Base-by-base conservation (phyloP, 2,888 invertebrate genomes). In the Yponomeuta sedellus region DNA sequence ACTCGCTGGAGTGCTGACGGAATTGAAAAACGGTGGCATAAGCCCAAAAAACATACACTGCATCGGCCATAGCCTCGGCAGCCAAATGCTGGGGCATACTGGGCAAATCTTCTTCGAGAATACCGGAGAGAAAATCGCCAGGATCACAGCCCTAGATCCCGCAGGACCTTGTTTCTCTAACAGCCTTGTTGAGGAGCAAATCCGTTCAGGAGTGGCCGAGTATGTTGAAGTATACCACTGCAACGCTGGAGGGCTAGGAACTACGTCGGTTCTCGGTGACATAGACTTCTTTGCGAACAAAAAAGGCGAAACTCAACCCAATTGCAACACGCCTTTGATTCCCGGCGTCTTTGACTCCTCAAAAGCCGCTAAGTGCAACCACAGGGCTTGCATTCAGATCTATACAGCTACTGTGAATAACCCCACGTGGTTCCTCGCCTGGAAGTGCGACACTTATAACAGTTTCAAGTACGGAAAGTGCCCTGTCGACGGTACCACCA, bases 221-320 rank as follows among this genome's bases (percentile, higher is more conserved):
- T 92, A 93, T 71, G 94, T 94, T 0, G 93, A 93, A 73, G 89
- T 92, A 0, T 89, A 93, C 69, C 94, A 94, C 73, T 94, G 93
- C 39, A 93, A 93, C 69, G 91, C 91, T 67, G 93, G 93, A 16
- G 85, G 83, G 0, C 74, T 92, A 2, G 93, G 92, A 1, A 86
- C 91, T 0, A 83, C 85, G 0, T 85, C 85, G 66, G 88, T 92
- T 0, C 74, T 93, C 44, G 93, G 91, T 0, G 92, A 92, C 64
- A 80, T 91, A 6, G 93, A 94, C 74, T 93, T 93, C 76, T 93
- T 92, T 71, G 86, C 93, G 1, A 94, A 94, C 72, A 93, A 92
- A 71, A 92, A 92, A 56, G 94, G 94, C 0, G 76, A 76, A 12
- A 77, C 86, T 0, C 94, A 94, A 73, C 93, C 93, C 0, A 88